These are phyloP conservation scores for Conchocele bisecta DNA, from an alignment of 2,888 invertebrate species.

Conservation along the genomic window DNA sequence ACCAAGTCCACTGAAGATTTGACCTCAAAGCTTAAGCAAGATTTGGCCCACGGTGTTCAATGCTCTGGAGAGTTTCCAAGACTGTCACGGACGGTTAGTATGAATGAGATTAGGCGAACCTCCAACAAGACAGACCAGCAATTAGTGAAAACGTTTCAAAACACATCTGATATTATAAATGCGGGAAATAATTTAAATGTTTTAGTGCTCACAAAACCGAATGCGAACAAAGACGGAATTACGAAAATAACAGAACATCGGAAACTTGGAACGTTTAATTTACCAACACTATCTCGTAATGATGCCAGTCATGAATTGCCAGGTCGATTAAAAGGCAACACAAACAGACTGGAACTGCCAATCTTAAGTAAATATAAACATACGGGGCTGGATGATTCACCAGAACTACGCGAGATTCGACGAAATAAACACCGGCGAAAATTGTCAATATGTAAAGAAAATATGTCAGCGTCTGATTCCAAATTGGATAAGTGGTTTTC, in stretches of 20 bases:
- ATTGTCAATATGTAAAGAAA: not conserved
- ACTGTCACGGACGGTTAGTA: constrained; percentile 43
- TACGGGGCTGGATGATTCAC: constrained; percentile 4
- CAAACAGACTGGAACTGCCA: not conserved
- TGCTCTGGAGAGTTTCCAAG: constrained; percentile 50
- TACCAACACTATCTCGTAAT: constrained; percentile 36
- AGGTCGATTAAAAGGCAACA: not conserved
- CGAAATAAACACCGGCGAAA: not conserved
- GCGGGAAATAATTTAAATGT: constrained; percentile 26
- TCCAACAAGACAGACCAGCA: constrained; percentile 15
- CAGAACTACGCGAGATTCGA: not conserved
- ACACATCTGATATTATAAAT: constrained; percentile 15
- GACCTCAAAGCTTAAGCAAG: constrained; percentile 47
- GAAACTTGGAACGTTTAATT: constrained; percentile 17
- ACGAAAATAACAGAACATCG: constrained; percentile 10
- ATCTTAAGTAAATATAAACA: no score
- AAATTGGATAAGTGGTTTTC: constrained; percentile 60
- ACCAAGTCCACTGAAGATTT: constrained; percentile 56
- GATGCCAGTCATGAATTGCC: not conserved
- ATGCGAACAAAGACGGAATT: constrained; percentile 38
- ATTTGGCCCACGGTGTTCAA: constrained; percentile 26
- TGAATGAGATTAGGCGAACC: constrained; percentile 45
- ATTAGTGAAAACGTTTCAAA: constrained; percentile 17
- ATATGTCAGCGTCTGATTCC: constrained; percentile 38
- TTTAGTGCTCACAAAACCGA: constrained; percentile 30